phyloP scores from a whole-genome alignment of 64 coral and sea anemone genomes.

The Actinia tenebrosa region DNA sequence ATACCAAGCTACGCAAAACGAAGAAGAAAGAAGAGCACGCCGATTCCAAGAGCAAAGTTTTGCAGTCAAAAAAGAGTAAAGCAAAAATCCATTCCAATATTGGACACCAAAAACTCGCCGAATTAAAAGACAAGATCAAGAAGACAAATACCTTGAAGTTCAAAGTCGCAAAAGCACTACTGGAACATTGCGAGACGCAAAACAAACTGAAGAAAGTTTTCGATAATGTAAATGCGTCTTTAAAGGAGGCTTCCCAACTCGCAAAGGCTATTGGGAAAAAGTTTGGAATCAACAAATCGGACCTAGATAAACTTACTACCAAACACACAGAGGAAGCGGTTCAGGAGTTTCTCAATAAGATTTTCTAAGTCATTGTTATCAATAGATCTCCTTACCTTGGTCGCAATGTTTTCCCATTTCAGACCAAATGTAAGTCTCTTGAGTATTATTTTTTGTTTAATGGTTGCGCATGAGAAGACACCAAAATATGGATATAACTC shows the following conservation, averaged over 20 bases:
- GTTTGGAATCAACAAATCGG: slow-evolving; percentile 68
- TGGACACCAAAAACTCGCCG: slow-evolving; percentile 26
- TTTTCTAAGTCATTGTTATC: slow-evolving; percentile 34
- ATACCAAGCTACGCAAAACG: neutral
- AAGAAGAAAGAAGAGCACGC: neutral
- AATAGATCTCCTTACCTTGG: no score
- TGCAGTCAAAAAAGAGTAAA: neutral
- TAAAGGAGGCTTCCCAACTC: slow-evolving; percentile 53
- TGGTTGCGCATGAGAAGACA: no score
- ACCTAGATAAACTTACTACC: slow-evolving; percentile 67
- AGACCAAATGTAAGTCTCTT: no score
- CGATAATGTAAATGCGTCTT: slow-evolving; percentile 67
- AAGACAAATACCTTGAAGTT: slow-evolving; percentile 75
- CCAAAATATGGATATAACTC: no score
- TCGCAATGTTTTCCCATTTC: no score
- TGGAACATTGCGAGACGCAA: slow-evolving; percentile 84
- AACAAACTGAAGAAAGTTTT: slow-evolving; percentile 79
- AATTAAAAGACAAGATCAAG: slow-evolving; percentile 62
- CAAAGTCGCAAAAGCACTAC: slow-evolving; percentile 73
- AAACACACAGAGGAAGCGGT: slow-evolving; percentile 69
- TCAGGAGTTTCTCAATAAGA: slow-evolving; percentile 69
- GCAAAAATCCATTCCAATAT: neutral
- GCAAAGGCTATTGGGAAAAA: slow-evolving; percentile 82
- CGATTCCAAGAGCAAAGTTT: neutral
- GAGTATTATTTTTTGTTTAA: no score